phyloP scores from a whole-genome alignment of 2,113 vertebrate genomes.

The Perca fluviatilis region DNA sequence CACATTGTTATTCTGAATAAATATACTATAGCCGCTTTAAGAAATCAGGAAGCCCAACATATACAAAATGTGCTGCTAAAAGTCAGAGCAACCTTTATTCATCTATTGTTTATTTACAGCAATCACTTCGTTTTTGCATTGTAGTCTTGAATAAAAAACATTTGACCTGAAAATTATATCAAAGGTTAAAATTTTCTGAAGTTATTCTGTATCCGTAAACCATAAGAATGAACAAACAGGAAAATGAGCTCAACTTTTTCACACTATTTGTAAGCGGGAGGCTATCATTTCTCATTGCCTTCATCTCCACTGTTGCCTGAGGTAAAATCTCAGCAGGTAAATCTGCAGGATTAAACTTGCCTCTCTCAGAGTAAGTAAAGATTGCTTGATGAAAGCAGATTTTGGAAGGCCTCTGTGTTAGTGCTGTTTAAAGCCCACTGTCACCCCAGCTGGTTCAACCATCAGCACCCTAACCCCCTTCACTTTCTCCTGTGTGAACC shows the following conservation, averaged over 20 bases:
- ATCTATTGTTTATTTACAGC: neutral
- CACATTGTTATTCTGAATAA: neutral
- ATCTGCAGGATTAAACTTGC: constrained; percentile 55
- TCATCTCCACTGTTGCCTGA: constrained; percentile 37
- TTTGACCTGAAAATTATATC: neutral
- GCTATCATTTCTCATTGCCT: constrained; percentile 29
- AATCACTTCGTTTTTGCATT: neutral
- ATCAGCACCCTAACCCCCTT: neutral
- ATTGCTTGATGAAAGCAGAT: constrained; percentile 48
- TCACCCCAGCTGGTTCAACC: constrained; percentile 26
- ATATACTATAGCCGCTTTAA: neutral
- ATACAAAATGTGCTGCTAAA: neutral
- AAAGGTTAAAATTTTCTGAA: constrained; percentile 23
- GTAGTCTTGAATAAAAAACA: neutral
- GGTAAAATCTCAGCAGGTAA: constrained; percentile 59
- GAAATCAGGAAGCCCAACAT: neutral
- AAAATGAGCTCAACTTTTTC: constrained; percentile 21
- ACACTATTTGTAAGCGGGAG: constrained; percentile 5
- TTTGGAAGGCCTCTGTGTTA: constrained; percentile 11
- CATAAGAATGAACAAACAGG: constrained; percentile 24
- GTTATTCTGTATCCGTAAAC: constrained; percentile 26
- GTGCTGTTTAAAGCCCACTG: constrained; percentile 16
- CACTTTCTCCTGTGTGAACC: constrained; percentile 9
- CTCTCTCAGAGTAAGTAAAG: constrained; percentile 34
- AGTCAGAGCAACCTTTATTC: neutral